Base-by-base conservation (phyloP, 2,113 vertebrate genomes). In the Sylvietta virens region DNA sequence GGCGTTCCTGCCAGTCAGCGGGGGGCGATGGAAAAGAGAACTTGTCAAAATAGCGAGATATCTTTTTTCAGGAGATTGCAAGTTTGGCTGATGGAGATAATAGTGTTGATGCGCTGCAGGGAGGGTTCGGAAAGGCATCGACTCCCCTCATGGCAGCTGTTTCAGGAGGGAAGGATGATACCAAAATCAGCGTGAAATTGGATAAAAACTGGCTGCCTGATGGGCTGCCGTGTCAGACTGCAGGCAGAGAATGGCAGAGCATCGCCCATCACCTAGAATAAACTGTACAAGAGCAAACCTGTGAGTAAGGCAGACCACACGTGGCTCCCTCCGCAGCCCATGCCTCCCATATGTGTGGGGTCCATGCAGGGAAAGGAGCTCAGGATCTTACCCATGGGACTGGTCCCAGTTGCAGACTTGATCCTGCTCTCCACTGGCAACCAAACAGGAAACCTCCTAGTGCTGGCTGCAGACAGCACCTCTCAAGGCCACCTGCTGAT, bases 1-100 rank as follows among this genome's bases (percentile, higher is more conserved):
- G 8, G 76, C 17, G 5, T 28, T 51, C n/a, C 91, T 93, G 96
- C 72, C 93, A 91, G 91, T 65, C 91, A 4, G 86, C 15, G 19
- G 85, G 81, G 39, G 87, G 87, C 33, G 92, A 89, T 85, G 92
- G 62, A 81, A 37, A 53, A 76, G 78, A 76, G 85, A 92, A 81
- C 92, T 77, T 96, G 96, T 94, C 94, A 96, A 96, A 97, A 96
- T 96, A 95, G 67, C 31, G 3, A 93, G 92, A 22, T 79, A 81
- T 94, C 74, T 85, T 91, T 91, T 84, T 94, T 73, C 90, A 72
- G 94, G 81, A 94, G 92, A 94, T 96, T 96, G 73, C 92, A 82
- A 88, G 95, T 95, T 97, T 94, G 96, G 85, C 88, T 97, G 96
- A 71, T 91, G 85, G 85, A 90, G 94, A 90, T 91, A 91, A 95